phyloP scores from a whole-genome alignment of 2,797 vertebrate genomes.

The Salmo trutta region DNA sequence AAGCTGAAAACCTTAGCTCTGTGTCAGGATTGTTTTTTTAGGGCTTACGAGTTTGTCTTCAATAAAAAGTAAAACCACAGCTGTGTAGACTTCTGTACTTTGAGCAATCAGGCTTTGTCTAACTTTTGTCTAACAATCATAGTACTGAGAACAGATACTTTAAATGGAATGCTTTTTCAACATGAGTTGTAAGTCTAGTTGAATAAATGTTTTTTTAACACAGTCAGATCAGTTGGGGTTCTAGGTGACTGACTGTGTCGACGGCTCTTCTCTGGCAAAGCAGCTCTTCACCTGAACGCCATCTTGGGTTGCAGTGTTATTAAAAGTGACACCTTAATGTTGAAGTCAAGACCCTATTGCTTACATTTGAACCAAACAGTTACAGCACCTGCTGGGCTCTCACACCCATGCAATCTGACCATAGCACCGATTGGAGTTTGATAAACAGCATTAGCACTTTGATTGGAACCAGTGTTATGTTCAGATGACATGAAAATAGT shows the following conservation, averaged over 20 bases:
- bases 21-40: not conserved
- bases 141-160: not conserved
- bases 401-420: not conserved
- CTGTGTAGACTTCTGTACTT: not conserved
- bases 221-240: not conserved
- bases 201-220: not conserved
- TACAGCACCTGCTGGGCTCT: constrained; percentile 1
- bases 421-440: not conserved
- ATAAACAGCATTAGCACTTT: not conserved
- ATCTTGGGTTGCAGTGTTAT: not conserved
- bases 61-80: not conserved
- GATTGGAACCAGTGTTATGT: too few species aligned
- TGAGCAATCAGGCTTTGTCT: not conserved
- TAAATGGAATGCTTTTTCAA: constrained; percentile 32
- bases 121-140: not conserved
- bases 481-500: too few species aligned
- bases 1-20: not conserved
- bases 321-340: constrained; percentile 3
- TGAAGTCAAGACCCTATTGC: not conserved
- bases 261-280: not conserved
- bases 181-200: not conserved
- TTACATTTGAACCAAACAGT: not conserved
- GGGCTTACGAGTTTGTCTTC: not conserved
- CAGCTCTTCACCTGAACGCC: not conserved
- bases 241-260: not conserved